A percentile compares a stretch with the other conserved stretches of the same genome.
These are phyloP conservation scores for Spilarctia lutea DNA, from an alignment of 2,888 invertebrate genomes.

Conservation along the genomic window DNA sequence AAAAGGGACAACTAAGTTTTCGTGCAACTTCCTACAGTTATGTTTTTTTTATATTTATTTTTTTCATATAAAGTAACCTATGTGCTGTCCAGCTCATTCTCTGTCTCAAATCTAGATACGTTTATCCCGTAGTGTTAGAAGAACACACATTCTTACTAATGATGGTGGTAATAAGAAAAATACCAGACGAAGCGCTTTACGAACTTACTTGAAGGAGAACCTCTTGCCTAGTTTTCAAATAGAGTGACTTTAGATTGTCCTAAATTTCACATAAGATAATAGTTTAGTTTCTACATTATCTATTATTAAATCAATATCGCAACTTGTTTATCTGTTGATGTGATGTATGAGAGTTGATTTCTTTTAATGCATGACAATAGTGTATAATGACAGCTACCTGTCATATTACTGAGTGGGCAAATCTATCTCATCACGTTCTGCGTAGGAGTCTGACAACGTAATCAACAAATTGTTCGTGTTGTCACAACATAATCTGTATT, in stretches of 20 bases:
- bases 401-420: slow-evolving; percentile 5
- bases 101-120: too few species aligned
- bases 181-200: too few species aligned
- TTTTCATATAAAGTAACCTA: too few species aligned
- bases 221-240: too few species aligned
- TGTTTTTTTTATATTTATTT: too few species aligned
- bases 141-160: too few species aligned
- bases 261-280: not conserved
- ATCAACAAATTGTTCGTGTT: slow-evolving; percentile 15
- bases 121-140: too few species aligned
- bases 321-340: slow-evolving; percentile 3
- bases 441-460: slow-evolving; percentile 14
- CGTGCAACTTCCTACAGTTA: too few species aligned
- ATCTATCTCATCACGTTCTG: slow-evolving; percentile 3
- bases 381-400: slow-evolving; percentile 3
- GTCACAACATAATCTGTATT: slow-evolving; percentile 14
- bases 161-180: too few species aligned
- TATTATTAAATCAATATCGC: slow-evolving; percentile 4
- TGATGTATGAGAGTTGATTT: slow-evolving; percentile 2
- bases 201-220: too few species aligned
- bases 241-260: not conserved
- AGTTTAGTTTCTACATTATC: not conserved
- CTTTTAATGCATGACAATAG: slow-evolving; percentile 9
- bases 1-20: too few species aligned
- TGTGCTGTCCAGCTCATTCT: too few species aligned